phyloP scores from a whole-genome alignment of 1,140 invertebrate species.

The Eupristina koningsbergeri region DNA sequence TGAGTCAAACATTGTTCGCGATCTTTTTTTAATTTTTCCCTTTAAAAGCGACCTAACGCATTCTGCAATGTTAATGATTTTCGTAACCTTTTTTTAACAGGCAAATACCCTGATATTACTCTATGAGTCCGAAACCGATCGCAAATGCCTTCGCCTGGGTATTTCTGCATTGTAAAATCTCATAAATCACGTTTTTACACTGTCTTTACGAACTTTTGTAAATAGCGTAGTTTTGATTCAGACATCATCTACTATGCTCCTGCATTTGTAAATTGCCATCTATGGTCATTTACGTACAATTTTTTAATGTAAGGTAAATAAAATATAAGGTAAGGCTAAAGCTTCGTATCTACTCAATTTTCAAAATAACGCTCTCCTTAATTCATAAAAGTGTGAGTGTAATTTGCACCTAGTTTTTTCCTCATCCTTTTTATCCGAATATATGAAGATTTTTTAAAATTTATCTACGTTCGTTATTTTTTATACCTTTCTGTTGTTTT shows the following conservation, averaged over 20 bases:
- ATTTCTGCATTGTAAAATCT: background rate
- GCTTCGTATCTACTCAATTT: background rate
- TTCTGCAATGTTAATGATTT: conserved; percentile 9
- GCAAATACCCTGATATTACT: background rate
- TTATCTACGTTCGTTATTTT: background rate
- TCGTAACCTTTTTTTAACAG: background rate
- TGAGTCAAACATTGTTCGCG: too few relatives aligned
- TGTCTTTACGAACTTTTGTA: background rate
- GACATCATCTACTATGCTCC: background rate
- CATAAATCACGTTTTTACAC: background rate
- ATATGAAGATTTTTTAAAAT: too few relatives aligned
- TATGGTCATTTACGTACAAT: background rate
- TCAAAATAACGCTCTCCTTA: background rate
- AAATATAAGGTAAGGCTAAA: background rate
- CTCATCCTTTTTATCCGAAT: too few relatives aligned
- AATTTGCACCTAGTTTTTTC: background rate
- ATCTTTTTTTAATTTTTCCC: background rate
- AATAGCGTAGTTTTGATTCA: background rate
- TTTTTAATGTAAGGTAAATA: background rate
- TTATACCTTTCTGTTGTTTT: background rate
- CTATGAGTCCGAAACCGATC: background rate
- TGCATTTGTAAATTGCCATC: background rate
- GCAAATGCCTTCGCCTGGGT: background rate
- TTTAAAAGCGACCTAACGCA: background rate
- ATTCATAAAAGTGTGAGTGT: background rate